Conservation (phyloP, 1,140 invertebrate genomes). For the Zophobas atratus region DNA sequence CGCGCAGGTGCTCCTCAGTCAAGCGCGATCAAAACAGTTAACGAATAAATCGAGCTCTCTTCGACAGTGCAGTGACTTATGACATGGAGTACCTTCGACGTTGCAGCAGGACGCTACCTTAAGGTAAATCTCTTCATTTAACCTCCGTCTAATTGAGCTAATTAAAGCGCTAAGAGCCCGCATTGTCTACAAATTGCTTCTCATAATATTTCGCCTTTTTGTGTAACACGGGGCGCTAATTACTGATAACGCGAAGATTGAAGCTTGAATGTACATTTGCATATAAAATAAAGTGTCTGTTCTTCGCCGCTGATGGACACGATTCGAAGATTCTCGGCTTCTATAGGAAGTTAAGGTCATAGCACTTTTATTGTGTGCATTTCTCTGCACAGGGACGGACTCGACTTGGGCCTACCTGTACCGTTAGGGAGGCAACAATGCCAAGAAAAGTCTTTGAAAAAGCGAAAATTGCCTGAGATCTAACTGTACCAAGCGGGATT, state of each 20-base stretch:
- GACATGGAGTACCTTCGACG: not conserved
- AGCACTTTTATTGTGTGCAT: conserved; percentile 47
- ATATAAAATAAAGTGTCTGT: no score
- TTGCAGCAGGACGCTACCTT: not conserved
- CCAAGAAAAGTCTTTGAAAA: conserved; percentile 9
- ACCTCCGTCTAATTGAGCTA: not conserved
- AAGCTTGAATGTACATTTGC: not conserved
- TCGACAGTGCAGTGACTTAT: conserved; percentile 3
- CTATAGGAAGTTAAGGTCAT: conserved; percentile 48
- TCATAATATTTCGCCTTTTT: conserved; percentile 5
- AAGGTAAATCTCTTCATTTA: not conserved
- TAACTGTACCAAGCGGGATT: not conserved
- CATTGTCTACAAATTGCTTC: conserved; percentile 13
- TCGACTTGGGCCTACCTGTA: conserved; percentile 24
- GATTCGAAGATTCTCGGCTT: not conserved
- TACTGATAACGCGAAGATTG: not conserved
- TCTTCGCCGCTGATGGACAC: no score
- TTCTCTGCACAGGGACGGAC: conserved; percentile 17
- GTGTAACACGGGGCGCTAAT: not conserved
- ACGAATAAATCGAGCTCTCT: not conserved
- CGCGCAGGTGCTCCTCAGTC: conserved; percentile 29
- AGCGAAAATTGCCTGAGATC: not conserved
- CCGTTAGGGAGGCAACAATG: conserved; percentile 18
- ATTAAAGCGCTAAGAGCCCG: not conserved
- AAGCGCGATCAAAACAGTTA: conserved; percentile 15